Evolutionary conservation across 2,888 invertebrate genomes (phyloP).

Genomic region (Tethea ocularis): DNA sequence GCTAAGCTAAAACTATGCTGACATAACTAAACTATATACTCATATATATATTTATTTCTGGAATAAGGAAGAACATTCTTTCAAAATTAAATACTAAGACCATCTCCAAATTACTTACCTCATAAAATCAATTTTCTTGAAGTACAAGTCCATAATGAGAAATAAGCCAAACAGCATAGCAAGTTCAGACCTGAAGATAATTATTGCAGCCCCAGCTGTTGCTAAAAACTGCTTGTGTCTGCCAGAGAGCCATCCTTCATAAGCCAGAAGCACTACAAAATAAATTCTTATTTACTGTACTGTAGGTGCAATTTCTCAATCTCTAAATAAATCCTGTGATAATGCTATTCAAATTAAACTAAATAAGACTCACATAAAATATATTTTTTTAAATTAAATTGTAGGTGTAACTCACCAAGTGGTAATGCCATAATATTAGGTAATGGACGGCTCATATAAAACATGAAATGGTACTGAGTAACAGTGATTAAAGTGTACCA

Average conservation of each 20-base stretch:
- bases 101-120: constrained; percentile 44
- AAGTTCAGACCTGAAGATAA: constrained; percentile 96
- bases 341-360: too few species aligned
- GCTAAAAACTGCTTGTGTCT: constrained; percentile 90
- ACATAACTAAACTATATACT: too few species aligned
- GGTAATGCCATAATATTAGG: constrained; percentile 98
- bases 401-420: constrained; percentile 86
- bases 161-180: constrained; percentile 93
- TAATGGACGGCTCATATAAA: constrained; percentile 96
- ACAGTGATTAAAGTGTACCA: constrained; percentile 94
- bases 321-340: too few species aligned
- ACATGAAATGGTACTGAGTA: constrained; percentile 99
- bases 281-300: not conserved
- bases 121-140: constrained; percentile 84
- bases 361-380: too few species aligned
- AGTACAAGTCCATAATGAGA: constrained; percentile 90
- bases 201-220: constrained; percentile 93
- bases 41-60: too few species aligned
- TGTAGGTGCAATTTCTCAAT: too few species aligned
- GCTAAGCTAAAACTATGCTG: too few species aligned
- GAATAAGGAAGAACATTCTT: too few species aligned
- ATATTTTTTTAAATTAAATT: too few species aligned
- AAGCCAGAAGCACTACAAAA: constrained; percentile 91
- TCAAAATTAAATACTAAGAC: too few species aligned
- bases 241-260: constrained; percentile 92